Evolutionary conservation across 2,797 vertebrate genomes (phyloP).

Genomic region (Arremon aurantiirostris): DNA sequence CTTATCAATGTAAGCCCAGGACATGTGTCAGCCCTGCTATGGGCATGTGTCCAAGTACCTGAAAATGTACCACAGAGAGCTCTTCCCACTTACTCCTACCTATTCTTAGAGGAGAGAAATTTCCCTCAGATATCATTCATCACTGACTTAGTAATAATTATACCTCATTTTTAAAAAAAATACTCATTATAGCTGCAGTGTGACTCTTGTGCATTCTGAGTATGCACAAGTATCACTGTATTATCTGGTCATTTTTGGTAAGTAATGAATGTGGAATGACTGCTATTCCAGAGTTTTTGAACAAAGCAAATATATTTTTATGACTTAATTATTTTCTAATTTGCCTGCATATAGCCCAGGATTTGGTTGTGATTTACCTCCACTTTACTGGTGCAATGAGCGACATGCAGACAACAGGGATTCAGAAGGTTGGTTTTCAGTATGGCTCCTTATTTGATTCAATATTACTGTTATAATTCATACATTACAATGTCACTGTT

Average conservation of each 20-base stretch:
- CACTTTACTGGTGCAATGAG: background rate
- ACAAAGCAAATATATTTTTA: background rate
- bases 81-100: background rate
- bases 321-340: background rate
- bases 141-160: background rate
- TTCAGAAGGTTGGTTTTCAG: background rate
- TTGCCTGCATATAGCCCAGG: background rate
- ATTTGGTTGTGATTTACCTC: background rate
- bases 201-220: background rate
- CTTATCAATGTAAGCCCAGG: background rate
- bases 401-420: fast-evolving
- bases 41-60: background rate
- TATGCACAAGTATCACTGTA: background rate
- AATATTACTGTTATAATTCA: background rate
- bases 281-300: background rate
- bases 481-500: background rate
- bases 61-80: background rate
- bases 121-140: background rate
- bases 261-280: background rate
- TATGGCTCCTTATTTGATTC: background rate
- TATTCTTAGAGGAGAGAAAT: background rate
- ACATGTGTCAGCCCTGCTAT: background rate
- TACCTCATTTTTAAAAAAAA: background rate
- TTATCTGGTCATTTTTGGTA: background rate
- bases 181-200: background rate